Evolutionary conservation across 2,113 vertebrate genomes (phyloP), one percentile per base, ranked within the genome.

Genomic region (Nematolebias whitei): DNA sequence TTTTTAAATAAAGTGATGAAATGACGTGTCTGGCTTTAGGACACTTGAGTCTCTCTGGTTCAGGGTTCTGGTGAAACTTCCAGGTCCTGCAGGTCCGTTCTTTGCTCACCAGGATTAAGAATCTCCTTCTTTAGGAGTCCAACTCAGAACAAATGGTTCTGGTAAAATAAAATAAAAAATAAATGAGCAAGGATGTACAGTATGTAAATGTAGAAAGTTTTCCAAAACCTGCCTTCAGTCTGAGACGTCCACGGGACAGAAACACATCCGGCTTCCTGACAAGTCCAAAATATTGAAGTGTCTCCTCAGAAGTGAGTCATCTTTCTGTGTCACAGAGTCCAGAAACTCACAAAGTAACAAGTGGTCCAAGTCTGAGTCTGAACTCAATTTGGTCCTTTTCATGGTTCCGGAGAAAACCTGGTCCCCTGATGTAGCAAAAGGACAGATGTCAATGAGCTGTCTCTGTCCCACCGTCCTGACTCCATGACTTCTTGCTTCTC

Each of bases 401-500:
- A 51, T 41, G 50, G 50, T 81, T 35, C 32, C 2, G 32, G 32
- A 35, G 9, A 6, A 10, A 35, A 35, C 5, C 32, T 35, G 32
- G 32, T 35, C 32, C 58, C 63, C 65, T 48, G 52, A 44, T 73
- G 48, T 43, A 39, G 53, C 52, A 39, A 47, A 14, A 20, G 26
- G 58, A 67, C 71, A 53, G 35, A 44, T 38, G 40, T 74, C 71
- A 6, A 61, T 63, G 70, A 1, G 13, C 47, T 32, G 63, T 41
- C 59, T n/a, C 75, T 50, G 24, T 53, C 63, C 86, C 85, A 69
- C 63, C 83, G 73, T 32, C 74, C 18, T 0, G 76, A 71, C 47
- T 76, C 49, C 2, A 51, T 6, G 29, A 68, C 50, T 87, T 87
- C 22, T 69, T 87, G 38, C 66, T 77, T 79, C 82, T 90, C 63